Conservation (phyloP, 2,797 vertebrate species). For the Miichthys miiuy region DNA sequence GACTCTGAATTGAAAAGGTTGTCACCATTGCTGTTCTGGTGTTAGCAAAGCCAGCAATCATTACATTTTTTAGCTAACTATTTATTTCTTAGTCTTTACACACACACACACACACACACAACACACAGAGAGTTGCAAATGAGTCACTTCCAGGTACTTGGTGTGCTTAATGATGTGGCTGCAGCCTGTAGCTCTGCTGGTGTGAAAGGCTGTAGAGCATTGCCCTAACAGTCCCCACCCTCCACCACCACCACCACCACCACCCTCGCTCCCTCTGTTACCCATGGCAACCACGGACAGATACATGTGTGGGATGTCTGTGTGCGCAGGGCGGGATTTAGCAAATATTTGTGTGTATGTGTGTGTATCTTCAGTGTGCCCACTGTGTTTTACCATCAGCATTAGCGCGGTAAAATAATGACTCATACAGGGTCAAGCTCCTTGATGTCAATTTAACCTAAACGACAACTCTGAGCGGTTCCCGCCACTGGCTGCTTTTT, state of each 20-base stretch:
- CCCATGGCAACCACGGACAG: slow-evolving; percentile 82
- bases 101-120: not conserved
- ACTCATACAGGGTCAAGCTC: slow-evolving; percentile 67
- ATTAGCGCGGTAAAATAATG: slow-evolving; percentile 64
- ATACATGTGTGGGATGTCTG: slow-evolving; percentile 50
- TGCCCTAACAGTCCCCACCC: slow-evolving; percentile 44
- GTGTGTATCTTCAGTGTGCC: slow-evolving; percentile 9
- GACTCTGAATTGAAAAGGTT: slow-evolving; percentile 8
- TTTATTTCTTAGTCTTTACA: not conserved
- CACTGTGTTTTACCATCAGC: slow-evolving; percentile 52
- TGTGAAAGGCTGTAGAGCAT: slow-evolving; percentile 56
- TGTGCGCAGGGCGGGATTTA: slow-evolving; percentile 7
- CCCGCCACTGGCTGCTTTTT: slow-evolving; percentile 36
- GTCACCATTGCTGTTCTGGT: not conserved
- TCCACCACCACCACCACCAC: slow-evolving; percentile 16
- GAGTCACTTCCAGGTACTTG: slow-evolving; percentile 66
- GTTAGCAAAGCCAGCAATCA: slow-evolving; percentile 4
- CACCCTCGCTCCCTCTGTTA: slow-evolving; percentile 64
- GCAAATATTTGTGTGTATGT: slow-evolving; percentile 33
- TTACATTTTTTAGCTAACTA: not conserved
- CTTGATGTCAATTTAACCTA: slow-evolving; percentile 74
- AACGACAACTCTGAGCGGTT: slow-evolving; percentile 49
- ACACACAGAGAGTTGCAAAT: slow-evolving; percentile 38
- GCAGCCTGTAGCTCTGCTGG: slow-evolving; percentile 57
- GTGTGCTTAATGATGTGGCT: slow-evolving; percentile 56